Evolutionary conservation across 1,140 invertebrate genomes (phyloP).

Genomic region (Lysiphlebus fabarum): DNA sequence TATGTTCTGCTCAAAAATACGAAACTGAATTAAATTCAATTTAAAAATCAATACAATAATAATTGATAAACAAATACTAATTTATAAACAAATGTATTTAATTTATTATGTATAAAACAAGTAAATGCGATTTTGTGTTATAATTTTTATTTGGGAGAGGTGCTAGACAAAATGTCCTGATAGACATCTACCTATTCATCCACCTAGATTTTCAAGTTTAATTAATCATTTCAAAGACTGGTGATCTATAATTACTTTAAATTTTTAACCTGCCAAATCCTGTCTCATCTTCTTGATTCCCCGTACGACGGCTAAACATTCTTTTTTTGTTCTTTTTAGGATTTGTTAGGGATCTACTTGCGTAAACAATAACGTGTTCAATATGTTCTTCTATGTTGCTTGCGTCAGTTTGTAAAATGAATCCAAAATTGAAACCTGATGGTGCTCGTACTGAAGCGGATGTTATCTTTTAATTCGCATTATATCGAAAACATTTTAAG

Average conservation of each 20-base stretch:
- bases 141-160: too few relatives aligned
- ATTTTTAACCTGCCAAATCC: slow-evolving; percentile 47
- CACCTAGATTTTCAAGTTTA: slow-evolving; percentile 43
- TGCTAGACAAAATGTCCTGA: too few relatives aligned
- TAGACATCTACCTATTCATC: slow-evolving; percentile 49
- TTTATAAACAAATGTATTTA: too few relatives aligned
- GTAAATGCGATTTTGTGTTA: too few relatives aligned
- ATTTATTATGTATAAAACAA: too few relatives aligned
- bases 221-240: slow-evolving; percentile 48
- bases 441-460: slow-evolving; percentile 17
- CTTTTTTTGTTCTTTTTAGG: slow-evolving; percentile 51
- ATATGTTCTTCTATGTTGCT: slow-evolving; percentile 27
- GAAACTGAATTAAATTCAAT: too few relatives aligned
- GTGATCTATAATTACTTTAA: slow-evolving; percentile 54
- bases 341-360: slow-evolving; percentile 38
- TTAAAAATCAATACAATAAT: too few relatives aligned
- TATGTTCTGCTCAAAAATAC: too few relatives aligned
- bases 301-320: slow-evolving; percentile 51
- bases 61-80: too few relatives aligned
- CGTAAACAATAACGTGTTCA: slow-evolving; percentile 42
- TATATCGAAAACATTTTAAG: not conserved
- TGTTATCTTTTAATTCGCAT: not conserved
- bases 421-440: slow-evolving; percentile 35
- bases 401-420: slow-evolving; percentile 35
- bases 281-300: slow-evolving; percentile 45